phyloP scores from a whole-genome alignment of 2,113 vertebrate species.

The Larimichthys crocea region DNA sequence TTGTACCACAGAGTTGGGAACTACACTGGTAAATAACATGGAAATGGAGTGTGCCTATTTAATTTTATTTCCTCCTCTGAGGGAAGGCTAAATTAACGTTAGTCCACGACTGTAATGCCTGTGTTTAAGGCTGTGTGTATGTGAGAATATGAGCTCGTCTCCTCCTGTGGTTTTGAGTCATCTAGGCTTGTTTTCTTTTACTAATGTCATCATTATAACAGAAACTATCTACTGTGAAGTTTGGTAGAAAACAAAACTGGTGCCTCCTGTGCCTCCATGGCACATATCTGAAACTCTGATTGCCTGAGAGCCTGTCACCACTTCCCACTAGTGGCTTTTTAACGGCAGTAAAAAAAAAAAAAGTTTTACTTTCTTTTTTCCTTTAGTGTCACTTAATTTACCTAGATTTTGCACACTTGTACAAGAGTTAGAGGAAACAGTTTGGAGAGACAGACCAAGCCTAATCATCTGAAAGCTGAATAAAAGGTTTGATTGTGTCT shows the following conservation, averaged over 20 bases:
- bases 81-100: slow-evolving; percentile 12
- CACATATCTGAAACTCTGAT: slow-evolving; percentile 39
- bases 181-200: slow-evolving; percentile 16
- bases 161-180: slow-evolving; percentile 36
- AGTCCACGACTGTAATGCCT: not conserved
- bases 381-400: not conserved
- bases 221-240: not conserved
- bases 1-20: slow-evolving; percentile 64
- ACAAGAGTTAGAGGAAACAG: not conserved
- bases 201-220: slow-evolving; percentile 8
- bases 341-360: not conserved
- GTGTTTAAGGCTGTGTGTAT: not conserved
- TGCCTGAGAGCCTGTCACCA: not conserved
- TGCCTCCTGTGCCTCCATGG: slow-evolving; percentile 13
- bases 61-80: not conserved
- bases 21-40: slow-evolving; percentile 39
- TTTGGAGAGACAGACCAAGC: not conserved
- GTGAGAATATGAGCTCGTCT: not conserved
- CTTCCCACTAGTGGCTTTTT: slow-evolving; percentile 29
- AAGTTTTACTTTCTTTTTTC: not conserved
- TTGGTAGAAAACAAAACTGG: slow-evolving; percentile 24
- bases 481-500: not conserved
- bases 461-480: not conserved
- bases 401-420: not conserved
- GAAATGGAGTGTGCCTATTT: slow-evolving; percentile 36